phyloP scores from a whole-genome alignment of 2,888 invertebrate species.

The Timema cristinae region DNA sequence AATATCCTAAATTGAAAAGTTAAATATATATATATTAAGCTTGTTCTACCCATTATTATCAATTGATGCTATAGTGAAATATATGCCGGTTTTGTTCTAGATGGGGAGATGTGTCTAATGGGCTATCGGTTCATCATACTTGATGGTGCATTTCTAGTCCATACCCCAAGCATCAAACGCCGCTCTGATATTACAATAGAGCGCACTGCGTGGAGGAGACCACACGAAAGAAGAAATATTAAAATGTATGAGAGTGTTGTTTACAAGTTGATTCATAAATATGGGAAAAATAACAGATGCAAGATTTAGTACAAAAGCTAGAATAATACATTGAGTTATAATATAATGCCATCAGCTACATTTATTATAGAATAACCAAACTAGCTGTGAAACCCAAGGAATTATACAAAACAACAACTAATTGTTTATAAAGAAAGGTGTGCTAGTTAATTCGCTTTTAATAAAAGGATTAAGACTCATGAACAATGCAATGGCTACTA shows the following conservation, averaged over 20 bases:
- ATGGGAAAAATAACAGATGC: slow-evolving; percentile 23
- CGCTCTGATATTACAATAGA: slow-evolving; percentile 38
- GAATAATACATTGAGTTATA: neutral
- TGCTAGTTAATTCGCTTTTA: no score
- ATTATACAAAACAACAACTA: no score
- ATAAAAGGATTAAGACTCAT: no score
- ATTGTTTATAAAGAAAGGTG: no score
- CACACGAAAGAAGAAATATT: slow-evolving; percentile 24
- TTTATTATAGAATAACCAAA: no score
- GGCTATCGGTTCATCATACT: slow-evolving; percentile 67
- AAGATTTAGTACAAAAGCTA: slow-evolving; percentile 16
- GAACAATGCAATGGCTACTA: no score
- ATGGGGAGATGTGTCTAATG: slow-evolving; percentile 71
- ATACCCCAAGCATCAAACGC: slow-evolving; percentile 60
- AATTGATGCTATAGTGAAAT: no score
- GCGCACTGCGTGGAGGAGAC: slow-evolving; percentile 25
- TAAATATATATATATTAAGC: no score
- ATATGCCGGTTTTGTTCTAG: slow-evolving; percentile 44
- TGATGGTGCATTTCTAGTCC: slow-evolving; percentile 70
- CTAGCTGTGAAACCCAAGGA: no score
- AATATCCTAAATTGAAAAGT: no score
- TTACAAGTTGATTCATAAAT: slow-evolving; percentile 22
- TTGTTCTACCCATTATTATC: no score
- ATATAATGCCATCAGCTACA: neutral
- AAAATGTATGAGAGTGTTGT: slow-evolving; percentile 24